Base-by-base conservation (phyloP, 2,113 vertebrate species). In the Phylloscopus trochilus region DNA sequence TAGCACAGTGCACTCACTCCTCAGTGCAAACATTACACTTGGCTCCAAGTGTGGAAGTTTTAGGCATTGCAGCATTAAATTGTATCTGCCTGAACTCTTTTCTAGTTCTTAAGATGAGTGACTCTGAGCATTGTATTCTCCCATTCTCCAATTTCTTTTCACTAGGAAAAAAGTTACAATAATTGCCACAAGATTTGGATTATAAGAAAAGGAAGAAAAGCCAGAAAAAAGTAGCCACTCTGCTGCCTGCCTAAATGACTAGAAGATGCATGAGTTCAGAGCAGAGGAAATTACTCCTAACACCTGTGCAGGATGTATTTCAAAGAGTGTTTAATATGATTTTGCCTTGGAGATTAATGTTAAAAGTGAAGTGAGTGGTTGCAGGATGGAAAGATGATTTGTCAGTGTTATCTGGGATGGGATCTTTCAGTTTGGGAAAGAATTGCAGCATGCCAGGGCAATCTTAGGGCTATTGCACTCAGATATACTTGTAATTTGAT, bases 221-320 rank as follows among this genome's bases (percentile, higher is more conserved):
- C 4, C 20, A 67, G 37, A 27, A 91, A 68, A 73, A 78, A 46
- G 30, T 63, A 35, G 23, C 7, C 19, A 41, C 11, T 74, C 22
- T 58, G 9, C 28, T 77, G 35, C 60, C 39, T 56, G 27, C 22
- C 67, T 15, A 67, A 89, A 77, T 84, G 33, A n/a, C 43, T 18
- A 67, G 46, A 77, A 30, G 43, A 56, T 27, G 17, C n/a, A 8
- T 12, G 9, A 39, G 20, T 74, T 83, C 72, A 58, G 51, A 91
- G 56, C 2, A 92, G 59, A 77, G 13, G 49, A 83, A 90, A 93
- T 74, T 69, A 46, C 27, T 33, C 46, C 58, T 87, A 91, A 69
- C 28, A 95, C n/a, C 58, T 74, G 21, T 39, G 15, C 35, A 95
- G 68, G 26, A 77, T 73, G 87, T 73, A 90, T 95, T 93, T 93